phyloP scores from a whole-genome alignment of 2,113 vertebrate species.

The Litocranius walleri region DNA sequence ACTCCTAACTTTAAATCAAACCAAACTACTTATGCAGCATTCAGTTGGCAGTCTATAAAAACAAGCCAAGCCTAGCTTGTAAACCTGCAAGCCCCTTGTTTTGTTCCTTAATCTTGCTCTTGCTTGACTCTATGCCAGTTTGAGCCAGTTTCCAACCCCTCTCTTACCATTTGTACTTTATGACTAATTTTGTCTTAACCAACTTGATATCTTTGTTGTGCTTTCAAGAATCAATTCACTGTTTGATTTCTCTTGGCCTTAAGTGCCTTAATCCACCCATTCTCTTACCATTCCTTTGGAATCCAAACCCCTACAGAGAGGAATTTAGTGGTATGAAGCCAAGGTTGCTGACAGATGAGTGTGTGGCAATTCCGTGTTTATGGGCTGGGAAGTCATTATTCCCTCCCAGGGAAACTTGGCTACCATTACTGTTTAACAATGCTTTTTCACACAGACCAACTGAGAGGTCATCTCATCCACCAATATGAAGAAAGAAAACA shows the following conservation, averaged over 20 bases:
- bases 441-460: conserved; percentile 18
- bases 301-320: background rate
- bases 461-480: background rate
- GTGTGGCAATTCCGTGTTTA: background rate
- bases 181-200: background rate
- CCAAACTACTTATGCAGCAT: background rate
- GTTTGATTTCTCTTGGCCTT: background rate
- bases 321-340: background rate
- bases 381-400: conserved; percentile 21
- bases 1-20: background rate
- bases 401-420: conserved; percentile 20
- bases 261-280: background rate
- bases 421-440: background rate
- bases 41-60: background rate
- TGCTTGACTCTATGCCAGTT: background rate
- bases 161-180: background rate
- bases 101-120: background rate
- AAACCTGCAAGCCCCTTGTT: background rate
- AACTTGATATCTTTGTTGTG: background rate
- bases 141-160: background rate
- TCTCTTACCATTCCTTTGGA: background rate
- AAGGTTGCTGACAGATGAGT: background rate
- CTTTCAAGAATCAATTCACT: background rate
- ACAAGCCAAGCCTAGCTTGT: background rate
- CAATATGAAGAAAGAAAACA: background rate